These are phyloP conservation scores for Protomyctophum bolini DNA, from an alignment of 2,113 vertebrate species.

Conservation along the genomic window DNA sequence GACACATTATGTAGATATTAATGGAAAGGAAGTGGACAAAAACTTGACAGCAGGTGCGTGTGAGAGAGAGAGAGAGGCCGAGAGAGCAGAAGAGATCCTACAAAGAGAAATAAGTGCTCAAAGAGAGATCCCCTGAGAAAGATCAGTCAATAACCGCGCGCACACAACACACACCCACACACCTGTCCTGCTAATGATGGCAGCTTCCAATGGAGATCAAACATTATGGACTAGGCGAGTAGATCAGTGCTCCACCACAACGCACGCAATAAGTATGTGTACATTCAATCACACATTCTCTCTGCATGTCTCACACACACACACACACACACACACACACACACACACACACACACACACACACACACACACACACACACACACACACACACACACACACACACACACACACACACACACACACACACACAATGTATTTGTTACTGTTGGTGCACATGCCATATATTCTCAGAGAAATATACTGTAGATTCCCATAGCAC, in stretches of 20 bases:
- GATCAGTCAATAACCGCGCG: slow-evolving; percentile 19
- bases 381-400: too few relatives aligned
- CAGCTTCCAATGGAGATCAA: slow-evolving; percentile 50
- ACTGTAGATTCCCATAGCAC: too few relatives aligned
- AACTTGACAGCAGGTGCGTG: slow-evolving; percentile 21
- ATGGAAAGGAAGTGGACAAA: slow-evolving; percentile 31
- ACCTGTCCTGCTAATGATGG: slow-evolving; percentile 37
- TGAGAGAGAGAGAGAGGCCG: background rate
- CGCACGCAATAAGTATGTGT: slow-evolving; percentile 10
- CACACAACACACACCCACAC: slow-evolving; percentile 15
- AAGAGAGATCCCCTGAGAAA: slow-evolving; percentile 39
- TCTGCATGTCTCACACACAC: background rate
- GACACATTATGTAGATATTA: slow-evolving; percentile 52
- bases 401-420: too few relatives aligned
- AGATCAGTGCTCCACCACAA: slow-evolving; percentile 27
- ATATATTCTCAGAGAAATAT: too few relatives aligned
- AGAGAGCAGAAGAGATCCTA: background rate
- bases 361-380: too few relatives aligned
- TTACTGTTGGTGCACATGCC: too few relatives aligned
- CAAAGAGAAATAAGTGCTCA: slow-evolving; percentile 16
- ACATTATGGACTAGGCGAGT: slow-evolving; percentile 44
- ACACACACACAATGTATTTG: too few relatives aligned
- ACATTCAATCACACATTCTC: slow-evolving; percentile 4
- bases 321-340: background rate
- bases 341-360: too few relatives aligned